These are phyloP conservation scores for Notechis scutatus DNA, from an alignment of 2,113 vertebrate genomes.

Conservation along the genomic window DNA sequence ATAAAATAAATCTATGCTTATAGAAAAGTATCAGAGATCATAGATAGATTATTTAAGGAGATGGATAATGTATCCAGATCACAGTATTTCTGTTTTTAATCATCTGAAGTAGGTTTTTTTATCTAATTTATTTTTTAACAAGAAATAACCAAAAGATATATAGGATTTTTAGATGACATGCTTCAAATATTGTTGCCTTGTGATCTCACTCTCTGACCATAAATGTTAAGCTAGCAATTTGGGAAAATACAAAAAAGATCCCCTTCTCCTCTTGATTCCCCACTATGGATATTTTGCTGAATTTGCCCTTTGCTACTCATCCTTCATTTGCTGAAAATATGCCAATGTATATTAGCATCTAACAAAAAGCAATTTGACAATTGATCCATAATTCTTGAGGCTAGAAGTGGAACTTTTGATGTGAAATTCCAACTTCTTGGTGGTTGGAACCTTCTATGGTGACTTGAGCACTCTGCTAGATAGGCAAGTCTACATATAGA, in stretches of 20 bases:
- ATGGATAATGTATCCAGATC: not conserved
- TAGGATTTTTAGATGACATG: conserved; percentile 8
- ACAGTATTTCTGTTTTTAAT: not conserved
- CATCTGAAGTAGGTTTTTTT: conserved; percentile 14
- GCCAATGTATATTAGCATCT: not conserved
- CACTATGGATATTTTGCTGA: conserved; percentile 23
- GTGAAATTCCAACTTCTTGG: not conserved
- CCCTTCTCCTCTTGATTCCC: not conserved
- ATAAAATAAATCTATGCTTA: conserved; percentile 3
- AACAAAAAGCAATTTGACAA: fast-evolving
- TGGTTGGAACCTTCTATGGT: not conserved
- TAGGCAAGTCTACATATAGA: not conserved
- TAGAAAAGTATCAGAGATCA: not conserved
- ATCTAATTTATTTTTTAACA: not conserved
- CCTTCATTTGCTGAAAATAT: not conserved
- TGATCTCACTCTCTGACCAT: not conserved
- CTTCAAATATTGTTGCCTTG: not conserved
- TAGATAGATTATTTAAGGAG: not conserved
- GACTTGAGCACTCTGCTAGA: not conserved
- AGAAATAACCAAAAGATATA: not conserved
- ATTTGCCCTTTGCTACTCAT: conserved; percentile 23
- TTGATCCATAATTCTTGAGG: not conserved
- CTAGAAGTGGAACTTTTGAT: too few species aligned
- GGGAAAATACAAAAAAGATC: conserved; percentile 11
- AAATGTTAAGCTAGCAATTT: conserved; percentile 16